phyloP scores from a whole-genome alignment of 2,797 vertebrate genomes.

The Psittacula echo region DNA sequence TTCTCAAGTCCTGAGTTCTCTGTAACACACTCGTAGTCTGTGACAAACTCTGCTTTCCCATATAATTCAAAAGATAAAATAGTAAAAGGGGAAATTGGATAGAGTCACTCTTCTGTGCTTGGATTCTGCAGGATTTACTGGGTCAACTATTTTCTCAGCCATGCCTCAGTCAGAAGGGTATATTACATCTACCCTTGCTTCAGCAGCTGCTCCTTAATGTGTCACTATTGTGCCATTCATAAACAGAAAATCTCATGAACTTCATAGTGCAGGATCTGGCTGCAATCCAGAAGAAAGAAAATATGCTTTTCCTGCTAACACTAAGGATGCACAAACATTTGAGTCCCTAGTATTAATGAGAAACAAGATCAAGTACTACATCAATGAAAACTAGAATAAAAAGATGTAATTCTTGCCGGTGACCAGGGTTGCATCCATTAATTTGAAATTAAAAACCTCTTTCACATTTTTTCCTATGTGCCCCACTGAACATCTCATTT shows the following conservation, averaged over 20 bases:
- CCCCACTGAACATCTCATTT: not conserved
- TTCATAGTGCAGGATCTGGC: not conserved
- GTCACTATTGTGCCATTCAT: slow-evolving; percentile 16
- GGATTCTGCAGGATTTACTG: slow-evolving; percentile 45
- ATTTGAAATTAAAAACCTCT: not conserved
- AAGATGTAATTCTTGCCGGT: not conserved
- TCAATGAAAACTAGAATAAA: not conserved
- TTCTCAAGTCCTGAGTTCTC: not conserved
- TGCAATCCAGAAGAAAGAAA: slow-evolving; percentile 23
- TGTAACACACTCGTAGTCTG: not conserved
- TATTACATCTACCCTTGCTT: slow-evolving; percentile 43
- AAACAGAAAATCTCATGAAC: slow-evolving; percentile 36
- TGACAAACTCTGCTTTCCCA: not conserved
- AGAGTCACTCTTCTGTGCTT: slow-evolving; percentile 19
- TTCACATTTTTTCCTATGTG: not conserved
- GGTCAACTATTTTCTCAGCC: slow-evolving; percentile 32
- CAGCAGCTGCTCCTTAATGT: slow-evolving; percentile 43
- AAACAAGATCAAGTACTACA: not conserved
- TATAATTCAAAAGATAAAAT: slow-evolving; percentile 49
- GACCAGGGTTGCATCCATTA: not conserved
- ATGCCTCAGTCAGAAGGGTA: slow-evolving; percentile 24
- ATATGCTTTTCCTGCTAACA: not conserved
- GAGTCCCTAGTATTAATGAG: not conserved
- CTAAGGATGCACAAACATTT: not conserved
- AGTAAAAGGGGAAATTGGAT: slow-evolving; percentile 35